Conservation (phyloP, 1,140 invertebrate species). For the Pseudomyrmex cubaensis region DNA sequence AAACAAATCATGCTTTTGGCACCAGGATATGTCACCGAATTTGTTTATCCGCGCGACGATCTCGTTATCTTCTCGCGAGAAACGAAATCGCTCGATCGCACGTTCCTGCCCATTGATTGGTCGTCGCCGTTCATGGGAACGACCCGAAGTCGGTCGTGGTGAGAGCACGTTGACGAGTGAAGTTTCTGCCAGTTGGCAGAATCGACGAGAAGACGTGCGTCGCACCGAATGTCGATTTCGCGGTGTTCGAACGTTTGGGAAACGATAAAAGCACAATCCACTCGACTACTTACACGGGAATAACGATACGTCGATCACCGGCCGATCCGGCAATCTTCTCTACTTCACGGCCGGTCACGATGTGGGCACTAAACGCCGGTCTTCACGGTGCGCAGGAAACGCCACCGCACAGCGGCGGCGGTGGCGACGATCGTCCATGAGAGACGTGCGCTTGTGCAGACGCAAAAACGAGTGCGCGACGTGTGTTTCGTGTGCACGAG, state of each 20-base stretch:
- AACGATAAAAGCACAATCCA: not conserved
- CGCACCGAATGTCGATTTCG: constrained; percentile 3
- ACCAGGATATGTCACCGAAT: not conserved
- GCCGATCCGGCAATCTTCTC: not conserved
- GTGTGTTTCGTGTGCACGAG: constrained; percentile 56
- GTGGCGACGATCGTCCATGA: constrained; percentile 1
- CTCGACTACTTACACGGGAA: constrained; percentile 9
- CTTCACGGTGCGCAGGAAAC: constrained; percentile 25
- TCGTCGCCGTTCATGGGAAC: not conserved
- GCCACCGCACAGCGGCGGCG: not conserved
- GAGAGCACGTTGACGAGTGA: not conserved
- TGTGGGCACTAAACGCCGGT: constrained; percentile 9
- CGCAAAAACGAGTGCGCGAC: constrained; percentile 24
- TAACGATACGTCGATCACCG: not conserved
- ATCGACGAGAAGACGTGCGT: constrained; percentile 6
- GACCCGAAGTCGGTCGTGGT: not conserved
- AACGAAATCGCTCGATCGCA: not conserved
- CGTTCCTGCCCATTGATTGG: constrained; percentile 20
- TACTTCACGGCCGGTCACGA: not conserved
- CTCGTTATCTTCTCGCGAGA: not conserved
- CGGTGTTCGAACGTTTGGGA: not conserved
- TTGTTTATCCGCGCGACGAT: not conserved
- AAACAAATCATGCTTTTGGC: not conserved
- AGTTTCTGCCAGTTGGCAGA: not conserved
- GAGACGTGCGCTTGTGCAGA: constrained; percentile 33